Evolutionary conservation across 2,888 invertebrate genomes (phyloP).

Genomic region (Yponomeuta sedellus): DNA sequence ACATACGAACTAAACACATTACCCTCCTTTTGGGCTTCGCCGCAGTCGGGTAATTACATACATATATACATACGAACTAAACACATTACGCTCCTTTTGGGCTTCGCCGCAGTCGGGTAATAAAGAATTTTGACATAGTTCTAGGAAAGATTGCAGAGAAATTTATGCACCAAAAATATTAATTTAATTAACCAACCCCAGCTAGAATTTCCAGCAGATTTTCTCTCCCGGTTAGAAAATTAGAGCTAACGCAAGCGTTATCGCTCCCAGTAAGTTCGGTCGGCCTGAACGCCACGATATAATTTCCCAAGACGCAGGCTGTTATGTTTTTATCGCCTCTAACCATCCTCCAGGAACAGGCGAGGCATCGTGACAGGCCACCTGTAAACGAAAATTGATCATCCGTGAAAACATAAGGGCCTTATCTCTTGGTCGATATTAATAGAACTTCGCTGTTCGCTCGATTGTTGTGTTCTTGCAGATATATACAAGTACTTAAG

Average conservation of each 20-base stretch:
- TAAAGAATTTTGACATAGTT: too few species aligned
- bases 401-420: not conserved
- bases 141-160: too few species aligned
- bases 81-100: too few species aligned
- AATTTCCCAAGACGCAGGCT: not conserved
- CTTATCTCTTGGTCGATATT: constrained; percentile 1
- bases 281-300: not conserved
- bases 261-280: not conserved
- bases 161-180: too few species aligned
- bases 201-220: not conserved
- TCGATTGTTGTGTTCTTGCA: not conserved
- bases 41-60: too few species aligned
- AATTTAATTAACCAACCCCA: not conserved
- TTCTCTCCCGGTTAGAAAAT: not conserved
- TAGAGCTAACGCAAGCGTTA: not conserved
- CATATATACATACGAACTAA: too few species aligned
- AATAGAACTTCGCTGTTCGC: not conserved
- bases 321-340: not conserved
- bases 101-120: too few species aligned
- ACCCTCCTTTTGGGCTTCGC: too few species aligned
- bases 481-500: too few species aligned
- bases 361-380: not conserved
- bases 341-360: not conserved
- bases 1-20: too few species aligned
- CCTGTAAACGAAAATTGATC: constrained; percentile 1